Evolutionary conservation across 2,797 vertebrate genomes (phyloP).

Genomic region (Limosa lapponica): DNA sequence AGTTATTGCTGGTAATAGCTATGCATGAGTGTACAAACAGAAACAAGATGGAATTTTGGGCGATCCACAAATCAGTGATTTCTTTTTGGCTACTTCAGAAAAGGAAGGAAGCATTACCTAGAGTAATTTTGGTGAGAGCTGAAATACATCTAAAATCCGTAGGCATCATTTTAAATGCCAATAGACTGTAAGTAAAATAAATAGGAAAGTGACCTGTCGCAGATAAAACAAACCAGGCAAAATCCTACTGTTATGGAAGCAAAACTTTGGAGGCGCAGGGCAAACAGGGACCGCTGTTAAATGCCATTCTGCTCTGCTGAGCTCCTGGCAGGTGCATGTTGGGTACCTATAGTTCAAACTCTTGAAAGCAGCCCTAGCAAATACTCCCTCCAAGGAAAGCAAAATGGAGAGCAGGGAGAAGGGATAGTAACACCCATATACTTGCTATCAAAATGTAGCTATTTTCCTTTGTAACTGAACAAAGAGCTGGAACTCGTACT

Average conservation of each 20-base stretch:
- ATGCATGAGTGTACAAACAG: background rate
- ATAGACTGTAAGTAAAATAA: background rate
- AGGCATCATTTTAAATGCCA: background rate
- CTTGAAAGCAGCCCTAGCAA: constrained; percentile 10
- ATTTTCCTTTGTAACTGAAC: constrained; percentile 17
- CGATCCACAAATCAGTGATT: background rate
- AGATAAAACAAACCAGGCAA: background rate
- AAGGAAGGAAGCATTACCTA: background rate
- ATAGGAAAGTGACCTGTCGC: background rate
- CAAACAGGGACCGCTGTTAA: background rate
- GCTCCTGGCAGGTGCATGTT: background rate
- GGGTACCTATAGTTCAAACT: background rate
- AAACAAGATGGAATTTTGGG: background rate
- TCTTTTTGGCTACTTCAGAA: background rate
- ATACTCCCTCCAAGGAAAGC: constrained; percentile 3
- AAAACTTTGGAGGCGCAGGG: background rate
- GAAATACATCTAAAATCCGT: background rate
- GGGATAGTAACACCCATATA: background rate
- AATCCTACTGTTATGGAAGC: background rate
- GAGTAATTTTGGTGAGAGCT: background rate
- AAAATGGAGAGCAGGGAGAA: background rate
- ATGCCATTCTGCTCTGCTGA: background rate
- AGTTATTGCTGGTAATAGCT: background rate
- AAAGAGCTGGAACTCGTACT: background rate
- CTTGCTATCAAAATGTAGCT: background rate